Conservation (phyloP, 2,797 vertebrate genomes). For the Neopelma chrysocephalum region DNA sequence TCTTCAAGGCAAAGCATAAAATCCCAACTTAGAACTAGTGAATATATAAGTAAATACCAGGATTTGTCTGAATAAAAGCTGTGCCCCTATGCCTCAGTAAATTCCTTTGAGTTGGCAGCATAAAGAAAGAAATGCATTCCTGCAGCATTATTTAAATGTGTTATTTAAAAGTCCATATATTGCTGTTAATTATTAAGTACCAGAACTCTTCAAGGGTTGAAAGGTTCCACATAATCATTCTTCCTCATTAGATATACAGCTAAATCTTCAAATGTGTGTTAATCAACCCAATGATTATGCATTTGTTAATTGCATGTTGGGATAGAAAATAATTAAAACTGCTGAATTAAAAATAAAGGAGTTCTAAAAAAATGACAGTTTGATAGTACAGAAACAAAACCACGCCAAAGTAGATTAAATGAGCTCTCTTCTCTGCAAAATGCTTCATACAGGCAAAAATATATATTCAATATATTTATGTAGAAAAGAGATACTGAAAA, state of each 20-base stretch:
- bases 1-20: background rate
- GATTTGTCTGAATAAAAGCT: slow-evolving; percentile 16
- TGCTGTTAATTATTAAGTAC: slow-evolving; percentile 57
- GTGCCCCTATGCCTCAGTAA: slow-evolving; percentile 2
- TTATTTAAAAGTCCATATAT: slow-evolving; percentile 30
- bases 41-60: background rate
- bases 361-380: slow-evolving; percentile 32
- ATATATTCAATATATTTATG: background rate
- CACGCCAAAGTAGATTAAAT: background rate
- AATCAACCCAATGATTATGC: slow-evolving; percentile 69
- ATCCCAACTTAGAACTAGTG: background rate
- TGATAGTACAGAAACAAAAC: background rate
- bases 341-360: slow-evolving; percentile 58
- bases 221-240: slow-evolving; percentile 59
- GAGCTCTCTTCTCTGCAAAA: background rate
- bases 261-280: slow-evolving; percentile 65
- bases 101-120: slow-evolving; percentile 23
- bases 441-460: background rate
- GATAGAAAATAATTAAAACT: slow-evolving; percentile 66
- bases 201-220: slow-evolving; percentile 62
- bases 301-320: slow-evolving; percentile 65
- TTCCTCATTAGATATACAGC: slow-evolving; percentile 60
- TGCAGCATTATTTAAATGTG: slow-evolving; percentile 39
- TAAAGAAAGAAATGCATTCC: slow-evolving; percentile 8
- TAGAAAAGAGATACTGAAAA: background rate